Conservation (phyloP, 2,888 invertebrate species). For the Andrena trimmerana region DNA sequence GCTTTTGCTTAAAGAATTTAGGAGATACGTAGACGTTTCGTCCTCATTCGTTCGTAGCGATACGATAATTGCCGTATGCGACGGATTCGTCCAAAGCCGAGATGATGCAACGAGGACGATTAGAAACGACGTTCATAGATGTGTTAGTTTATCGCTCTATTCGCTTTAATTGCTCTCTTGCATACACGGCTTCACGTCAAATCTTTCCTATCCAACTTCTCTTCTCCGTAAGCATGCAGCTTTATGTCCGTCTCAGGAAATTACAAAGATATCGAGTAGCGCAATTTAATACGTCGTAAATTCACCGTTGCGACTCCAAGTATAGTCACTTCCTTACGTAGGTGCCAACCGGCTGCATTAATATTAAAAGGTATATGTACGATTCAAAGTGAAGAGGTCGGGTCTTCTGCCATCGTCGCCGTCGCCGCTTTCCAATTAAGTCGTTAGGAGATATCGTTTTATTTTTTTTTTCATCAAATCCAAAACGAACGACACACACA, state of each 20-base stretch:
- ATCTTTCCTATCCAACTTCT: conserved; percentile 10
- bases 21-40: not conserved
- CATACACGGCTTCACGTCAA: not conserved
- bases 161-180: conserved; percentile 35
- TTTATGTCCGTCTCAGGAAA: conserved; percentile 55
- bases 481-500: not conserved
- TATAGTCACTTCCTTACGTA: conserved; percentile 50
- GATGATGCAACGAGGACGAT: not conserved
- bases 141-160: not conserved
- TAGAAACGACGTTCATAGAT: not conserved
- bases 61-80: not conserved
- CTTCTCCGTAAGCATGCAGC: conserved; percentile 46
- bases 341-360: conserved; percentile 59
- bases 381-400: conserved; percentile 53
- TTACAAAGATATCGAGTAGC: conserved; percentile 62
- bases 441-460: not conserved
- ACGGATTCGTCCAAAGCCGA: not conserved
- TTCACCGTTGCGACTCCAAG: conserved; percentile 38
- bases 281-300: conserved; percentile 62
- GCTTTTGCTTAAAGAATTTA: not conserved
- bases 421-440: conserved; percentile 37
- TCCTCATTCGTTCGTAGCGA: not conserved
- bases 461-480: not conserved
- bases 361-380: conserved; percentile 57
- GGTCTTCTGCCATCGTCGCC: conserved; percentile 40